Evolutionary conservation across 1,140 invertebrate genomes (phyloP), one percentile per base, ranked within the genome.

Genomic region (Paralvinella palmiformis): DNA sequence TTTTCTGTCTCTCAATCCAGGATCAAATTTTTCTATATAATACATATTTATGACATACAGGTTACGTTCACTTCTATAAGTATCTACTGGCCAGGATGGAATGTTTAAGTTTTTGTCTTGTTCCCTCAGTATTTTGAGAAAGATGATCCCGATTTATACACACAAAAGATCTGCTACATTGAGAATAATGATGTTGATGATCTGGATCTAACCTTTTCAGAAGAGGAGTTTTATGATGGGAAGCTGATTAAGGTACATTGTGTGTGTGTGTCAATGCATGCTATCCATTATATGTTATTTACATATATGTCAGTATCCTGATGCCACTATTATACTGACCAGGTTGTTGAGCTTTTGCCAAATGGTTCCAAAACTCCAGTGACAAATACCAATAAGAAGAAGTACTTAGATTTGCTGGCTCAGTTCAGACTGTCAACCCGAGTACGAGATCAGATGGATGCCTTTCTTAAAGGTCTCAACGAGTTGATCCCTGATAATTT

Each of bases 61-160:
- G n/a, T n/a, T n/a, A n/a, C n/a, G n/a, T n/a, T n/a, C n/a, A n/a
- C n/a, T n/a, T n/a, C n/a, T n/a, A n/a, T n/a, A n/a, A n/a, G n/a
- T n/a, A n/a, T n/a, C n/a, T n/a, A n/a, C n/a, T n/a, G n/a, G n/a
- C n/a, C n/a, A n/a, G n/a, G n/a, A n/a, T n/a, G n/a, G n/a, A n/a
- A n/a, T n/a, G n/a, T n/a, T n/a, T n/a, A n/a, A n/a, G n/a, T n/a
- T n/a, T n/a, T n/a, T n/a, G n/a, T n/a, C n/a, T n/a, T n/a, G n/a
- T n/a, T n/a, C n/a, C n/a, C n/a, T n/a, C 78, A 91, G 88, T 94
- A 96, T 81, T 96, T 96, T 81, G 92, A 95, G 75, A 91, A 93
- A 82, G 93, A 96, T 75, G 93, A 96, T 81, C 93, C 93, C 0
- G 92, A 95, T 78, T 81, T 96, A 29, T 96, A 93, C 78, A 82